phyloP scores from a whole-genome alignment of 2,888 invertebrate genomes.

The Erebia palarica region DNA sequence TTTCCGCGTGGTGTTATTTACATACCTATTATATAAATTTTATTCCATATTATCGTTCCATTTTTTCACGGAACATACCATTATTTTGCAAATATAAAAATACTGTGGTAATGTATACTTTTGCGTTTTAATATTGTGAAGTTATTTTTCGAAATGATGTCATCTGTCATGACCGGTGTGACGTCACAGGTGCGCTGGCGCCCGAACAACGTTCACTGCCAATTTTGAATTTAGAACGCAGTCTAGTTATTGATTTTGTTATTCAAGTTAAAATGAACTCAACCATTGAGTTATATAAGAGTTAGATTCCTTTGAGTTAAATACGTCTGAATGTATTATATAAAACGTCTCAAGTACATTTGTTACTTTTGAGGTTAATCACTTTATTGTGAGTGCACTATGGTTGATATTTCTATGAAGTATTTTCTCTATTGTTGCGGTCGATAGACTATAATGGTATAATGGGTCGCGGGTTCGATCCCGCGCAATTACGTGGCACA shows the following conservation, averaged over 20 bases:
- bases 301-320: constrained; percentile 13
- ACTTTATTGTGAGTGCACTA: constrained; percentile 27
- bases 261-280: constrained; percentile 26
- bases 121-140: not conserved
- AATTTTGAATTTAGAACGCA: constrained; percentile 62
- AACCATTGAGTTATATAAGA: not conserved
- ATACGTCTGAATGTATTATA: not conserved
- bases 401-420: constrained; percentile 37
- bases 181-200: constrained; percentile 68
- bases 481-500: constrained; percentile 81
- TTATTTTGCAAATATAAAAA: not conserved
- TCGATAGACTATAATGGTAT: constrained; percentile 79
- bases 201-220: constrained; percentile 60
- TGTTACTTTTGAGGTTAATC: constrained; percentile 10
- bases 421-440: constrained; percentile 67
- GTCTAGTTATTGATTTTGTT: constrained; percentile 35
- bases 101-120: not conserved
- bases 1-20: no score
- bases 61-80: no score
- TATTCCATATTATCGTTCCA: no score
- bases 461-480: constrained; percentile 78
- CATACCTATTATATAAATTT: no score
- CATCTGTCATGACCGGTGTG: constrained; percentile 50
- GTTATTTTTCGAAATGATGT: constrained; percentile 35
- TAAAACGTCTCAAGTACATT: constrained; percentile 22